These are phyloP conservation scores for Ashinkailepas kermadecensis DNA, from an alignment of 2,888 invertebrate genomes.

Conservation along the genomic window DNA sequence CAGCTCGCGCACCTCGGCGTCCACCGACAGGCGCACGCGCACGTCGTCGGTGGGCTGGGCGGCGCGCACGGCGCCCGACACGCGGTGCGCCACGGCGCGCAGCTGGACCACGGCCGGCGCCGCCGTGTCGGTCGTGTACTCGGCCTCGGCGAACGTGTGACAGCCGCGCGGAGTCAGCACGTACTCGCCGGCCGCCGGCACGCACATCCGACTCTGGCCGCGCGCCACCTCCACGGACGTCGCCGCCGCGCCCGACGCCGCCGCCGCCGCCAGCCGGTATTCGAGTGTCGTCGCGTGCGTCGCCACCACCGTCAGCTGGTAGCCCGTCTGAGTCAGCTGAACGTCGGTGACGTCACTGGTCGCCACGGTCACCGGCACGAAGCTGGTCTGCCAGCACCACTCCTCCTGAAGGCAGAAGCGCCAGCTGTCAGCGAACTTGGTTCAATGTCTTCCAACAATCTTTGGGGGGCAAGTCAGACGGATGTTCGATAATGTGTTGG, in stretches of 20 bases:
- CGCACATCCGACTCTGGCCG: constrained; percentile 65
- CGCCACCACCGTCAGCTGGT: constrained; percentile 60
- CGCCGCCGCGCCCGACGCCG: not conserved
- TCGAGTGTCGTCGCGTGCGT: constrained; percentile 54
- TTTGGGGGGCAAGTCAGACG: no score
- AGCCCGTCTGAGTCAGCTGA: constrained; percentile 73
- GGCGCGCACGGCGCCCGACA: constrained; percentile 42
- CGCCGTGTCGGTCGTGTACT: constrained; percentile 44
- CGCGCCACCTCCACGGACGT: constrained; percentile 37
- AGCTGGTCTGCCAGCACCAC: constrained; percentile 73
- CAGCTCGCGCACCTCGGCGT: constrained; percentile 26
- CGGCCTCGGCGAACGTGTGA: constrained; percentile 56
- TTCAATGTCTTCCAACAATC: no score
- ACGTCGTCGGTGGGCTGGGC: constrained; percentile 39
- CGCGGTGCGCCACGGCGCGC: constrained; percentile 37
- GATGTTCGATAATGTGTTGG: no score
- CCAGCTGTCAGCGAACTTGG: no score
- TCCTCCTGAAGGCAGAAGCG: constrained; percentile 49
- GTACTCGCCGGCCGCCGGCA: constrained; percentile 60
- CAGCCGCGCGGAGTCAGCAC: constrained; percentile 68
- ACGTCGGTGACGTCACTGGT: constrained; percentile 54
- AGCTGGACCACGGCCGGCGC: constrained; percentile 39
- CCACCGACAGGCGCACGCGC: constrained; percentile 37
- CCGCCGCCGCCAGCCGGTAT: constrained; percentile 30
- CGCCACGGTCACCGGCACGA: constrained; percentile 54